A percentile compares a stretch with the other conserved stretches of the same genome.
phyloP scores from a whole-genome alignment of 1,140 invertebrate species.

The Lasaia peninsularis region DNA sequence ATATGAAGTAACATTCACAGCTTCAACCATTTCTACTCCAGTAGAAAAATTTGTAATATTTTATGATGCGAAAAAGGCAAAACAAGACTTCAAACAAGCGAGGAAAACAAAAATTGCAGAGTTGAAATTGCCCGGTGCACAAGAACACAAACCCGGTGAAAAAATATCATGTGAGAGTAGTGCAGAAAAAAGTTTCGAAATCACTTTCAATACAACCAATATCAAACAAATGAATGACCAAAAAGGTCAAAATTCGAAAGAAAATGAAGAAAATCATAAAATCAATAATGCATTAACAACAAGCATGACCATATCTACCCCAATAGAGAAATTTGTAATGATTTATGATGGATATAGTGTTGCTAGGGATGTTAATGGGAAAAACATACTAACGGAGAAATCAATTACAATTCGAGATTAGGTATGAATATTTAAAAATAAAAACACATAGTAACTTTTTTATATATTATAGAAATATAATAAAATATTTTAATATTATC shows the following conservation, averaged over 20 bases:
- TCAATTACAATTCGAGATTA: conserved; percentile 44
- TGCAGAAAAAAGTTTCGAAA: conserved; percentile 4
- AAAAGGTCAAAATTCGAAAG: neutral
- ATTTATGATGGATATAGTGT: conserved; percentile 70
- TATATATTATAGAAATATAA: conserved; percentile 20
- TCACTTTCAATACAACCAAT: conserved; percentile 10
- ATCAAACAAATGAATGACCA: conserved; percentile 9
- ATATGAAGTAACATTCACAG: neutral
- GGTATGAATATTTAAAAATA: conserved; percentile 18
- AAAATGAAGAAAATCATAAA: neutral
- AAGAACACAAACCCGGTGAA: neutral
- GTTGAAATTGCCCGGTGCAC: neutral
- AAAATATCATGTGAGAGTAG: neutral
- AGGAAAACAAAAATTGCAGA: neutral
- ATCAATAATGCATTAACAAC: neutral
- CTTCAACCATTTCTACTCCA: neutral
- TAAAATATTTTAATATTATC: conserved; percentile 37
- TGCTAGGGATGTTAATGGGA: conserved; percentile 61
- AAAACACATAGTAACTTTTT: conserved; percentile 12
- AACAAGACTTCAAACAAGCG: neutral
- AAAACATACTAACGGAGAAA: conserved; percentile 54
- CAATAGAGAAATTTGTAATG: conserved; percentile 43
- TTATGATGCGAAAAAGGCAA: conserved; percentile 43
- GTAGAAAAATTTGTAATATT: conserved; percentile 49
- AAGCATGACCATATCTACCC: neutral